Evolutionary conservation across 1,140 invertebrate species (phyloP).

Genomic region (Maconellicoccus hirsutus): DNA sequence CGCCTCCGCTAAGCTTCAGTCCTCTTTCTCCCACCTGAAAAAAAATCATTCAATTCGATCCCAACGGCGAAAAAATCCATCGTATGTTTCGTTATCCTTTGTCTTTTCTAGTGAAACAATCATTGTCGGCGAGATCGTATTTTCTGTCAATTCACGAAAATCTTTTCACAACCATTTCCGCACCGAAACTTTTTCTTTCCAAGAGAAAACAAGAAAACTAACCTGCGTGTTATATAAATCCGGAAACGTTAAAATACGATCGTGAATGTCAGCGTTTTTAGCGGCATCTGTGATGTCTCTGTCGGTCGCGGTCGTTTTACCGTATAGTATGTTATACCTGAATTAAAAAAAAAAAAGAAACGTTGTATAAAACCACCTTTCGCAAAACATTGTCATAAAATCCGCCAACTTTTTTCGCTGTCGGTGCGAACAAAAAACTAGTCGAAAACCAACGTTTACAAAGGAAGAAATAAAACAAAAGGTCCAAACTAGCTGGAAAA

Average conservation of each 20-base stretch:
- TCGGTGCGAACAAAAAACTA: not conserved
- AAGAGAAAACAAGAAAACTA: constrained; percentile 24
- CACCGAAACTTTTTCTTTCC: no score
- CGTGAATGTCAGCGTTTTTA: constrained; percentile 84
- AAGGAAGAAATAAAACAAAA: not conserved
- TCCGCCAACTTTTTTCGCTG: not conserved
- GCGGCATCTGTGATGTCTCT: constrained; percentile 80
- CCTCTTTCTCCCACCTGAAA: constrained; percentile 64
- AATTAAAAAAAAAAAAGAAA: constrained; percentile 26
- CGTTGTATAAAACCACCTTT: no score
- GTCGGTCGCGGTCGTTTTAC: constrained; percentile 60
- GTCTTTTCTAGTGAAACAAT: no score
- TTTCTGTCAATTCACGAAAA: no score
- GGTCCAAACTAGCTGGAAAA: no score
- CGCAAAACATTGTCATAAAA: no score
- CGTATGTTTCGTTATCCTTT: no score
- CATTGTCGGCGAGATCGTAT: no score
- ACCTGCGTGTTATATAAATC: constrained; percentile 62
- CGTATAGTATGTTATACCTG: constrained; percentile 92
- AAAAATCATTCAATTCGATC: not conserved
- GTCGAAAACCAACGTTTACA: no score
- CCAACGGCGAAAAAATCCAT: no score
- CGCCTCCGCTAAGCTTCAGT: constrained; percentile 69
- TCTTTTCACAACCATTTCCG: no score
- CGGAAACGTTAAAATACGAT: constrained; percentile 79